Base-by-base conservation (phyloP, 1,140 invertebrate species). In the Zophobas atratus region DNA sequence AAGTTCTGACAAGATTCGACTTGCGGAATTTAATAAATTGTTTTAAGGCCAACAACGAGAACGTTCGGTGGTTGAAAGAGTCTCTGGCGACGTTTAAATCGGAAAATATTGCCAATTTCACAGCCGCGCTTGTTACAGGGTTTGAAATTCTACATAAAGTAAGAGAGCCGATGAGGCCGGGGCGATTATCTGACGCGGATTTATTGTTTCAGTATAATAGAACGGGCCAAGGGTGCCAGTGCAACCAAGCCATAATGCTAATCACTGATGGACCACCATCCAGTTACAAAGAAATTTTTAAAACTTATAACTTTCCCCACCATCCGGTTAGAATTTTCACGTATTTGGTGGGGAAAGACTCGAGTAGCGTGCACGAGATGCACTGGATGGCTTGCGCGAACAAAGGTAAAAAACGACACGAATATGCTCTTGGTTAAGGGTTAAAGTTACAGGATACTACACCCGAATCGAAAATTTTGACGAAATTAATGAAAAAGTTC, bases 161-260 rank as follows among this genome's bases (percentile, higher is more conserved):
- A 90, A 74, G 39, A 63, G 56, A 8, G 6, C 20, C 57, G 4
- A 39, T 46, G n/a, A 34, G 38, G 8, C 55, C 57, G 32, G 1
- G 6, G 33, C 46, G 38, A 70, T 70, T 32, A 43, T 57, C 6
- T 20, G 6, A 6, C 3, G 3, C 43, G 43, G 43, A 20, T 56
- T 77, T 32, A 57, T 80, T 75, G 20, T 78, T 86, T 8, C 84
- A 94, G 91, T 96, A 95, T 82, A 96, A 96, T 83, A 90, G 93
- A 74, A 94, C 93, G 0, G 92, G 93, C 0, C 90, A 92, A 81
- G 96, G 96, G 3, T 93, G 94, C 77, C 94, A 98, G 82, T 99
- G 98, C 85, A 99, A 99, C 88, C 98, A 99, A 88, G 98, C 97
- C 0, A 98, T 99, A 51, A 98, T 99, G 93, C 86, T 99, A 57